Conservation (phyloP, 2,113 vertebrate species). For the Brachionichthys hirsutus region DNA sequence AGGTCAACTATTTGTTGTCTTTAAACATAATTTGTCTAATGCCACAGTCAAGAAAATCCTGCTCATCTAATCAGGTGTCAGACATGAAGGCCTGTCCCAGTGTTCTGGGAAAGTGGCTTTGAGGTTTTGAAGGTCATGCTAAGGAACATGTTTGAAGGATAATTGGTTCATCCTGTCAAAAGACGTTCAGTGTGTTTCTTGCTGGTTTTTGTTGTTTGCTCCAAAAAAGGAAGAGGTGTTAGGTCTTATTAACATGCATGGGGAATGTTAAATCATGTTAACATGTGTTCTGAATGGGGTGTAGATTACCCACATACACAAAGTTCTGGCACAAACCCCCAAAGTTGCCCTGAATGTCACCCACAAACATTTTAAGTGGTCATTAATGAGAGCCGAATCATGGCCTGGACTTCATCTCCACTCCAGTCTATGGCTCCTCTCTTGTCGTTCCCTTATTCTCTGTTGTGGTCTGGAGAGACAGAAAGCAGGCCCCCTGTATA, state of each 20-base stretch:
- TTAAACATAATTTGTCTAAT: neutral
- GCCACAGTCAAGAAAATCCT: neutral
- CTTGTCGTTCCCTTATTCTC: slow-evolving; percentile 12
- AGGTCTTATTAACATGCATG: slow-evolving; percentile 16
- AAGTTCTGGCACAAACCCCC: slow-evolving; percentile 13
- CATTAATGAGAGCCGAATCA: slow-evolving; percentile 45
- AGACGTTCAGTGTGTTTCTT: slow-evolving; percentile 1
- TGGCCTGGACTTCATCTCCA: slow-evolving; percentile 60
- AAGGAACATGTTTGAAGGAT: slow-evolving; percentile 16
- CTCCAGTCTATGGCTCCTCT: slow-evolving; percentile 23
- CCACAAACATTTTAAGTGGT: slow-evolving; percentile 46
- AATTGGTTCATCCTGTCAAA: slow-evolving; percentile 14
- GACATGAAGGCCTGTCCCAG: slow-evolving; percentile 15
- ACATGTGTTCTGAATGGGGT: slow-evolving; percentile 2
- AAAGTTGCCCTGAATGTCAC: slow-evolving; percentile 41
- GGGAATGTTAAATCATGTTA: slow-evolving; percentile 4
- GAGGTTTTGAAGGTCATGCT: slow-evolving; percentile 34
- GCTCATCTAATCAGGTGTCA: neutral
- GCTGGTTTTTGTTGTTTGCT: slow-evolving; percentile 8
- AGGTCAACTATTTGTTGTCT: slow-evolving; percentile 13
- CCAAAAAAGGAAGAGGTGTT: slow-evolving; percentile 7
- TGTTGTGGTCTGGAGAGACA: slow-evolving; percentile 48
- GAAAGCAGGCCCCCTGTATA: slow-evolving; percentile 59
- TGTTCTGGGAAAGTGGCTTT: slow-evolving; percentile 2
- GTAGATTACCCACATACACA: slow-evolving; percentile 11